A percentile compares a stretch with the other conserved stretches of the same genome.
phyloP scores from a whole-genome alignment of 2,888 invertebrate genomes.

The Spilarctia lutea region DNA sequence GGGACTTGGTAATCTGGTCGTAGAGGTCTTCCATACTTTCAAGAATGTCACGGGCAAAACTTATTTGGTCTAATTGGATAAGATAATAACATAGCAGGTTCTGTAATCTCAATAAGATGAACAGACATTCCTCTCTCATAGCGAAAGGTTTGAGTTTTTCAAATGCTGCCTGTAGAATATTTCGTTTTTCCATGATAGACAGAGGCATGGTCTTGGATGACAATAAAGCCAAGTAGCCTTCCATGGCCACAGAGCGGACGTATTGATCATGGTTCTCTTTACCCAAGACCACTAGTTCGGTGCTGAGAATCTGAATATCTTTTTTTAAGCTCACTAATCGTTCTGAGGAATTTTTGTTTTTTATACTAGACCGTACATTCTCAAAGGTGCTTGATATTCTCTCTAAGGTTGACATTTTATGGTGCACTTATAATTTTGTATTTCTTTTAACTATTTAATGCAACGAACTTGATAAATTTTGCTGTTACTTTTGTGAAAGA shows the following conservation, averaged over 20 bases:
- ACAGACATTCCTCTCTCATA: constrained; percentile 76
- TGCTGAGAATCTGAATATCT: constrained; percentile 69
- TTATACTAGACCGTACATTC: constrained; percentile 67
- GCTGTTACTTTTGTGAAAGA: constrained; percentile 16
- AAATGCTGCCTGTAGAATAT: constrained; percentile 67
- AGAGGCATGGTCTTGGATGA: constrained; percentile 75
- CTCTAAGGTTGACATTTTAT: constrained; percentile 64
- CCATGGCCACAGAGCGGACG: constrained; percentile 77
- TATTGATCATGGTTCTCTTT: constrained; percentile 74
- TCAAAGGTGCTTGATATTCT: constrained; percentile 72
- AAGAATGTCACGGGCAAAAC: constrained; percentile 79
- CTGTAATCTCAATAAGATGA: constrained; percentile 85
- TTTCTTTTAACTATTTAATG: constrained; percentile 1
- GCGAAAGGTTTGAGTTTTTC: constrained; percentile 73
- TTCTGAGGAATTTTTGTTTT: constrained; percentile 69
- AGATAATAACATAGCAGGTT: constrained; percentile 87
- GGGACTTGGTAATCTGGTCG: constrained; percentile 69
- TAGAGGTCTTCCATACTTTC: constrained; percentile 82
- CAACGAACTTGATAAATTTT: constrained; percentile 10
- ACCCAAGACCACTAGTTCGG: constrained; percentile 70
- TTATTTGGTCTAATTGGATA: constrained; percentile 82
- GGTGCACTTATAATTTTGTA: constrained; percentile 8
- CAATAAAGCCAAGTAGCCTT: constrained; percentile 75
- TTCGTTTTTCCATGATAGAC: constrained; percentile 70
- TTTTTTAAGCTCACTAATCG: constrained; percentile 67